A percentile compares a stretch with the other conserved stretches of the same genome.
phyloP scores from a whole-genome alignment of 2,888 invertebrate genomes.

The Xestia ashworthii region DNA sequence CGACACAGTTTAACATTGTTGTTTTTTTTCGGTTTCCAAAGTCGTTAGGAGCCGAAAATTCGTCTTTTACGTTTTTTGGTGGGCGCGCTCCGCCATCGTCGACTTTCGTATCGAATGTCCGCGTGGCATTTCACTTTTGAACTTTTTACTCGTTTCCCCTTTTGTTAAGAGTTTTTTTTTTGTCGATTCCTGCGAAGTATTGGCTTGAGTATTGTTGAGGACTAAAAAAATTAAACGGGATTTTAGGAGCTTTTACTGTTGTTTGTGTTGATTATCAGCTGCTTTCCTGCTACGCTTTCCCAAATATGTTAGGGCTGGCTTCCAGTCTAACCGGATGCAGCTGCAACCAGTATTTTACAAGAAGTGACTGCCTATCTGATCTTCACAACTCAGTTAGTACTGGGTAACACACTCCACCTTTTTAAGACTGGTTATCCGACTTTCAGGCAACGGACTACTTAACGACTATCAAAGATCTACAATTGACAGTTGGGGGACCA shows the following conservation, averaged over 20 bases:
- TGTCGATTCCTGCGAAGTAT: conserved; percentile 46
- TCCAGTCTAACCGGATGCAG: too few species aligned
- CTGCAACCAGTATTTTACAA: too few species aligned
- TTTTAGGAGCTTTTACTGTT: conserved; percentile 20
- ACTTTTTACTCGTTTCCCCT: conserved; percentile 47
- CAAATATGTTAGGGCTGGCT: background rate
- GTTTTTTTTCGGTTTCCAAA: conserved; percentile 77
- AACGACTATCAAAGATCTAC: background rate
- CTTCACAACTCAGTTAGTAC: too few species aligned
- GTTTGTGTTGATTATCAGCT: conserved; percentile 15
- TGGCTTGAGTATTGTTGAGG: conserved; percentile 38
- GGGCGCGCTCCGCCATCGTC: conserved; percentile 55
- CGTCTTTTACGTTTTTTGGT: conserved; percentile 68
- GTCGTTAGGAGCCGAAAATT: conserved; percentile 75
- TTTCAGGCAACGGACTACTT: too few species aligned
- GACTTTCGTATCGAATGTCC: conserved; percentile 67
- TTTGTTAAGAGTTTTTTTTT: conserved; percentile 61
- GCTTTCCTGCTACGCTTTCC: too few species aligned
- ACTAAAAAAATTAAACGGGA: conserved; percentile 40
- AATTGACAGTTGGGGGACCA: background rate
- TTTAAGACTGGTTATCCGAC: too few species aligned
- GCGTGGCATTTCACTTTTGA: conserved; percentile 55
- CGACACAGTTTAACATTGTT: conserved; percentile 78
- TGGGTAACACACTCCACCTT: too few species aligned
- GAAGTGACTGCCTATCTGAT: too few species aligned